Conservation (phyloP, 2,888 invertebrate genomes). For the Drosophila affinis region DNA sequence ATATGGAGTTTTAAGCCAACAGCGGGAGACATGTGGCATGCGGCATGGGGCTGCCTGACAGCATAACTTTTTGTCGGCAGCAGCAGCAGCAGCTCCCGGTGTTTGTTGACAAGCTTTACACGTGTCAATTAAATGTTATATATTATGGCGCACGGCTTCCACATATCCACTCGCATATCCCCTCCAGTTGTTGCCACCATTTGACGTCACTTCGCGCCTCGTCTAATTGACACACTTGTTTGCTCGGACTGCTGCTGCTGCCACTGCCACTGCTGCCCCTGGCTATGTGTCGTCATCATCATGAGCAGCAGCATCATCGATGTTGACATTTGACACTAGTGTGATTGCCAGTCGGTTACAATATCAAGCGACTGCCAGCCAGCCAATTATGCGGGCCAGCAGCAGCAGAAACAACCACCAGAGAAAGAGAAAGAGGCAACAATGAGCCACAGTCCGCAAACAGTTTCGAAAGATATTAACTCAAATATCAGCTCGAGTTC, state of each 20-base stretch:
- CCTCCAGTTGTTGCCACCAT: slow-evolving; percentile 33
- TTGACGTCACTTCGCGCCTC: slow-evolving; percentile 61
- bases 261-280: slow-evolving; percentile 17
- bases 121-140: slow-evolving; percentile 74
- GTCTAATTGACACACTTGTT: slow-evolving; percentile 60
- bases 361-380: slow-evolving; percentile 39
- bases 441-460: slow-evolving; percentile 15
- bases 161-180: slow-evolving; percentile 16
- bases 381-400: slow-evolving; percentile 55
- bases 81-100: slow-evolving; percentile 40
- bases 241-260: slow-evolving; percentile 22
- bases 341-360: slow-evolving; percentile 38
- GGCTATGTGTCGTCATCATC: slow-evolving; percentile 34
- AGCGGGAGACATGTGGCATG: slow-evolving; percentile 9
- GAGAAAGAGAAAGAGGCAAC: neutral
- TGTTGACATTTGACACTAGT: slow-evolving; percentile 73
- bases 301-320: slow-evolving; percentile 43
- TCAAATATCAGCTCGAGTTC: slow-evolving; percentile 56
- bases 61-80: slow-evolving; percentile 8
- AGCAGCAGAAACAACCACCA: slow-evolving; percentile 19
- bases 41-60: slow-evolving; percentile 29
- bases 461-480: slow-evolving; percentile 50
- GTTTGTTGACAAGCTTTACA: slow-evolving; percentile 72
- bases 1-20: slow-evolving; percentile 50
- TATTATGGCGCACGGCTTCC: slow-evolving; percentile 54